A percentile compares a stretch with the other conserved stretches of the same genome.
These are phyloP conservation scores for Phrynocephalus vlangalii DNA, from an alignment of 2,797 vertebrate species.

Conservation along the genomic window DNA sequence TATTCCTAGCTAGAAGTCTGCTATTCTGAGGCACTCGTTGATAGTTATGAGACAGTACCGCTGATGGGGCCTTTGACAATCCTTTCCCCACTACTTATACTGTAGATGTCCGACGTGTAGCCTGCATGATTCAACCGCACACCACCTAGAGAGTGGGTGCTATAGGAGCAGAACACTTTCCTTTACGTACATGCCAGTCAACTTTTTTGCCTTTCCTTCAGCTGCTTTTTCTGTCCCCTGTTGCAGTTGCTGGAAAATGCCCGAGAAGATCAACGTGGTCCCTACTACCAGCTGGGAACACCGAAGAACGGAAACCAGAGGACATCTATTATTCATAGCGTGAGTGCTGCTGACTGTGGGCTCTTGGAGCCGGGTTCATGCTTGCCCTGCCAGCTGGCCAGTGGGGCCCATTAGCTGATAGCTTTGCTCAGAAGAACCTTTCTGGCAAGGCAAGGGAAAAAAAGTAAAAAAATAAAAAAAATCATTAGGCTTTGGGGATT, in stretches of 20 bases:
- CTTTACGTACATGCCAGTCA: neutral
- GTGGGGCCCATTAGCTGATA: conserved; percentile 42
- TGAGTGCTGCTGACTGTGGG: conserved; percentile 28
- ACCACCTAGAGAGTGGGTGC: too few relatives aligned
- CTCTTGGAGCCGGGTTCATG: neutral
- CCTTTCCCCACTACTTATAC: neutral
- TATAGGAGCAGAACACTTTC: too few relatives aligned
- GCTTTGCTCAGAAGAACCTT: conserved; percentile 39
- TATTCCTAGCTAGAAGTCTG: neutral
- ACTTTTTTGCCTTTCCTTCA: neutral
- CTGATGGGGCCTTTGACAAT: too few relatives aligned
- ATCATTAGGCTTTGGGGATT: conserved; percentile 27
- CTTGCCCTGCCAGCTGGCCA: conserved; percentile 27
- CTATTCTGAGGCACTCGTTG: neutral
- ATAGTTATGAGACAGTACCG: neutral
- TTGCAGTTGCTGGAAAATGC: conserved; percentile 5
- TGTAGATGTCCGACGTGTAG: neutral
- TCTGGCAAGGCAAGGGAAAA: conserved; percentile 11
- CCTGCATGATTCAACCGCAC: neutral
- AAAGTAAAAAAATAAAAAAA: conserved; percentile 29
- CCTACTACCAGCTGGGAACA: conserved; percentile 9
- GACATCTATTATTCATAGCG: conserved; percentile 27
- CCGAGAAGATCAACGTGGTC: neutral
- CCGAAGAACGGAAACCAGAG: neutral
- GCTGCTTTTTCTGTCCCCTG: neutral